Evolutionary conservation across 2,888 invertebrate species (phyloP).

Genomic region (Antheraea assamensis): DNA sequence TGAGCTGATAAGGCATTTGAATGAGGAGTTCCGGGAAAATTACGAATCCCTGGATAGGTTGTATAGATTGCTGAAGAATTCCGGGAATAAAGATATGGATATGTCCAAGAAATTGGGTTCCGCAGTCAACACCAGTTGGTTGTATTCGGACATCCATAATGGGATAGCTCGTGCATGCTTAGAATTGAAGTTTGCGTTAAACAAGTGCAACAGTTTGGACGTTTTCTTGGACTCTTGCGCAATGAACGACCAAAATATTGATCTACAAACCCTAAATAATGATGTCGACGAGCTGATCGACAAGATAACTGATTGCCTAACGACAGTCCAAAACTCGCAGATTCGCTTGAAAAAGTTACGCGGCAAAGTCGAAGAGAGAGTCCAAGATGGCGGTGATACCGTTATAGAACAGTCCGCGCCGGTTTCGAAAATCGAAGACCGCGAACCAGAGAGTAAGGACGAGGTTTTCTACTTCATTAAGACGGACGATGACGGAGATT

Average conservation of each 20-base stretch:
- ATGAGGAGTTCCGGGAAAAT: constrained; percentile 56
- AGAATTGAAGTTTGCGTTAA: constrained; percentile 65
- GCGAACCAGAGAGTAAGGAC: constrained; percentile 63
- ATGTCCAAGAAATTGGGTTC: constrained; percentile 52
- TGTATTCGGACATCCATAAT: constrained; percentile 72
- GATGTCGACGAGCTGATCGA: constrained; percentile 71
- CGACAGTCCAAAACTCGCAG: constrained; percentile 63
- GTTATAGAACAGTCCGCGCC: constrained; percentile 40
- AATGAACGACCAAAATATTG: constrained; percentile 61
- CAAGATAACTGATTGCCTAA: constrained; percentile 59
- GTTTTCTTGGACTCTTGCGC: constrained; percentile 73
- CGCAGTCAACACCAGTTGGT: constrained; percentile 61
- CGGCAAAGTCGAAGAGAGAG: constrained; percentile 45
- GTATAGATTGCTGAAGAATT: constrained; percentile 70
- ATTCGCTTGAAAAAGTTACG: constrained; percentile 66
- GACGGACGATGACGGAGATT: constrained; percentile 62
- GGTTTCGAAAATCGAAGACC: constrained; percentile 63
- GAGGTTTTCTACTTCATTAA: constrained; percentile 76
- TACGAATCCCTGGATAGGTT: constrained; percentile 63
- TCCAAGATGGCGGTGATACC: constrained; percentile 37
- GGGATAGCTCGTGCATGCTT: constrained; percentile 62
- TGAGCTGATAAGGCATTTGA: constrained; percentile 51
- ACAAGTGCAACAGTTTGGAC: constrained; percentile 67
- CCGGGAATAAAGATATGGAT: constrained; percentile 49
- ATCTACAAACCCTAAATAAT: constrained; percentile 59